phyloP scores from a whole-genome alignment of 2,113 vertebrate genomes.

The Centropus bengalensis region DNA sequence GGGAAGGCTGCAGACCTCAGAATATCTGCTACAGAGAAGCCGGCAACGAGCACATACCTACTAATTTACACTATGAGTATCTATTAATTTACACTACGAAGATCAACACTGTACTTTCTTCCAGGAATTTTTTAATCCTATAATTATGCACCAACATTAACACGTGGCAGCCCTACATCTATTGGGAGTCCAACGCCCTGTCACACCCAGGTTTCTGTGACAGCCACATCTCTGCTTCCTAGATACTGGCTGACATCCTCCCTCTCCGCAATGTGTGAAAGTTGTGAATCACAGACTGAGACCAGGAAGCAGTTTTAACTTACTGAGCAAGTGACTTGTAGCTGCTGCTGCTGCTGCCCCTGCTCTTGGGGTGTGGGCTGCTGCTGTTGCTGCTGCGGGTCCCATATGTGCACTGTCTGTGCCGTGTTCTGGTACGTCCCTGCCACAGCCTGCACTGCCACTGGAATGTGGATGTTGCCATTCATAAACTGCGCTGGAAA shows the following conservation, averaged over 20 bases:
- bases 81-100: neutral
- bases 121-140: neutral
- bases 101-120: neutral
- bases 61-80: neutral
- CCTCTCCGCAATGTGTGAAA: neutral
- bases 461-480: slow-evolving; percentile 99
- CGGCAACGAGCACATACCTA: neutral
- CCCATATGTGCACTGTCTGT: slow-evolving; percentile 98
- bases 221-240: neutral
- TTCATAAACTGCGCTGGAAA: slow-evolving; percentile 99
- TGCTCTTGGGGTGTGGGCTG: slow-evolving; percentile 88
- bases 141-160: neutral
- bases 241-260: neutral
- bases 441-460: slow-evolving; percentile 96
- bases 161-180: neutral
- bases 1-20: neutral
- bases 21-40: neutral
- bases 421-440: slow-evolving; percentile 92
- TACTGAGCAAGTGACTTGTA: slow-evolving; percentile 89
- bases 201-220: neutral
- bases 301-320: slow-evolving; percentile 47
- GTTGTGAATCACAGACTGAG: neutral
- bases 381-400: slow-evolving; percentile 91
- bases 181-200: neutral
- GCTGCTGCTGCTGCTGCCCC: slow-evolving; percentile 87